These are phyloP conservation scores for Branchellion lobata DNA, from an alignment of 2,888 invertebrate genomes.

Conservation along the genomic window DNA sequence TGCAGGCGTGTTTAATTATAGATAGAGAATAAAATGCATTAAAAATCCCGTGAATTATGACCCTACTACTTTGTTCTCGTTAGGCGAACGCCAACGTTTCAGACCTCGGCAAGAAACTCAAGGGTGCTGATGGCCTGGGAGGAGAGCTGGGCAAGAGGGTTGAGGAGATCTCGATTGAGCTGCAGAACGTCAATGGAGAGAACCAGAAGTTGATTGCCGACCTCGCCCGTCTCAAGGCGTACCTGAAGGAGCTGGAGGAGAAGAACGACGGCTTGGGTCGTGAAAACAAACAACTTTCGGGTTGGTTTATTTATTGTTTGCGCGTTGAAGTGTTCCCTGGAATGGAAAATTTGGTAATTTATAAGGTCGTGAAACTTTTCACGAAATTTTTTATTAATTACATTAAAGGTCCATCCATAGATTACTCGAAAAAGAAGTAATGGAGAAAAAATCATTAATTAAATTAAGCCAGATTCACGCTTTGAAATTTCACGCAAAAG, in stretches of 20 bases:
- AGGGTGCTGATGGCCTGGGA: constrained; percentile 63
- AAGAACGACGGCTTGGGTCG: constrained; percentile 88
- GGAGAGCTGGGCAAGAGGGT: constrained; percentile 62
- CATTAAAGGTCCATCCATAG: too few relatives aligned
- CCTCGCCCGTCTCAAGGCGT: constrained; percentile 84
- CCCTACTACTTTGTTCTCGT: neutral
- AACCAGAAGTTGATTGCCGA: constrained; percentile 79
- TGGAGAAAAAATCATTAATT: too few relatives aligned
- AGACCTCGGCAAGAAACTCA: constrained; percentile 59
- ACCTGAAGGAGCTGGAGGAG: constrained; percentile 94
- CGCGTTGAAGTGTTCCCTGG: neutral
- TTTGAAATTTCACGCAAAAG: too few relatives aligned
- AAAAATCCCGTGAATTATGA: neutral
- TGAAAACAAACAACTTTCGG: constrained; percentile 96
- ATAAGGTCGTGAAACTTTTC: too few relatives aligned
- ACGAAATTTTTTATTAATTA: too few relatives aligned
- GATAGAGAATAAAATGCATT: neutral
- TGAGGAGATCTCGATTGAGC: constrained; percentile 87
- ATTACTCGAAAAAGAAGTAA: too few relatives aligned
- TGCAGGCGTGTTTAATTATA: constrained; percentile 9
- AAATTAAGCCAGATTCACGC: too few relatives aligned
- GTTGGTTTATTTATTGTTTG: constrained; percentile 66
- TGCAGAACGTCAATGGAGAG: constrained; percentile 84
- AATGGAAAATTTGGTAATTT: neutral
- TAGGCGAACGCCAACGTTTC: constrained; percentile 50